Percentiles rank a stretch among this genome's conserved stretches.
phyloP scores from a whole-genome alignment of 1,140 invertebrate genomes.

The Bactericera cockerelli region DNA sequence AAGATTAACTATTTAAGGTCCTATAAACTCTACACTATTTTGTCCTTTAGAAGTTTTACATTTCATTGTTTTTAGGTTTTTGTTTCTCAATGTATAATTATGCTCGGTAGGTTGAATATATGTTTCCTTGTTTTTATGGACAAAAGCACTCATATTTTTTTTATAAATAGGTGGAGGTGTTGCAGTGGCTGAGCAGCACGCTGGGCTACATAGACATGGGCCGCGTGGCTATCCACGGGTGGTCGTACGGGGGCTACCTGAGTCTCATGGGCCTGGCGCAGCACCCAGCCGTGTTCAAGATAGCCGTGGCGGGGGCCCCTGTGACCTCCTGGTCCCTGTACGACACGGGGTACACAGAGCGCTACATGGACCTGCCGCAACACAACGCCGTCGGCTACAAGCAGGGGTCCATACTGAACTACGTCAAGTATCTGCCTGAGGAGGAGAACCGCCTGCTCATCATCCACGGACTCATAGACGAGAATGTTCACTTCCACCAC shows the following conservation, averaged over 20 bases:
- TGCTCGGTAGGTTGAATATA: too few species aligned
- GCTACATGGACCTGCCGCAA: constrained; percentile 89
- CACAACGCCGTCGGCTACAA: constrained; percentile 63
- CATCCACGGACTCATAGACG: constrained; percentile 94
- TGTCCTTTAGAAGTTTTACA: too few species aligned
- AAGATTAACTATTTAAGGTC: too few species aligned
- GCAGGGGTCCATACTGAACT: constrained; percentile 56
- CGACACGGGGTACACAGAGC: constrained; percentile 91
- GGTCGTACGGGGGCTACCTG: constrained; percentile 92
- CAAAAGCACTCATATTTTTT: too few species aligned
- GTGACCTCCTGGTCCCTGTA: constrained; percentile 92
- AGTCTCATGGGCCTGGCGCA: constrained; percentile 72
- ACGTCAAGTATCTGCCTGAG: constrained; percentile 75
- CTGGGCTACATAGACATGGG: constrained; percentile 79
- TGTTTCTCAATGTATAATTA: too few species aligned
- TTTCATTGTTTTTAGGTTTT: too few species aligned
- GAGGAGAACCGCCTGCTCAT: constrained; percentile 89
- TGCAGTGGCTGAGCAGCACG: constrained; percentile 69
- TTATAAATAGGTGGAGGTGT: constrained; percentile 89
- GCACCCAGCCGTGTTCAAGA: constrained; percentile 67
- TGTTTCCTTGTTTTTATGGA: too few species aligned
- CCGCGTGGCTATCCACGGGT: constrained; percentile 89
- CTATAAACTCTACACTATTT: too few species aligned
- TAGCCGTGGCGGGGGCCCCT: constrained; percentile 87
- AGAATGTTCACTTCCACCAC: constrained; percentile 98